Percentiles rank a stretch among this genome's conserved stretches.
Evolutionary conservation across 2,797 vertebrate genomes (phyloP).

Genomic region (Xenops minutus): DNA sequence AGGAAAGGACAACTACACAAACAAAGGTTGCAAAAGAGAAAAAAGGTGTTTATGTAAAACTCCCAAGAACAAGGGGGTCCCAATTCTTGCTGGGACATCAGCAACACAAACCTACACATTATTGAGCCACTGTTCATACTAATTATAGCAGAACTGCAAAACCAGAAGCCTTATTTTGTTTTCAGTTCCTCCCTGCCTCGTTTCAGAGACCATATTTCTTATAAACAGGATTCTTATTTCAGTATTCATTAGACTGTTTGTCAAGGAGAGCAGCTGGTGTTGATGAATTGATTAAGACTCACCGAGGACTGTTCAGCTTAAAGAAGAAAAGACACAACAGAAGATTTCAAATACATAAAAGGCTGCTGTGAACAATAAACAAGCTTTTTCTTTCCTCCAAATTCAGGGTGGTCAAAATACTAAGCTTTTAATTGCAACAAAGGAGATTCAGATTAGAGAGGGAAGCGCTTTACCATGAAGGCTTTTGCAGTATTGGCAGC

Average conservation of each 20-base stretch:
- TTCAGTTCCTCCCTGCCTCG: background rate
- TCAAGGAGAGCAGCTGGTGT: constrained; percentile 26
- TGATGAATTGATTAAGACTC: constrained; percentile 14
- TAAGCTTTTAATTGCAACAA: background rate
- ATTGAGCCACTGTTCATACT: background rate
- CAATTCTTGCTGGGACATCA: background rate
- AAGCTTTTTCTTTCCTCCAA: background rate
- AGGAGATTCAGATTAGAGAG: background rate
- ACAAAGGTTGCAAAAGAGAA: background rate
- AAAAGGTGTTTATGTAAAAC: background rate
- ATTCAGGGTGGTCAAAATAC: background rate
- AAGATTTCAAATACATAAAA: background rate
- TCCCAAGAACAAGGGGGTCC: background rate
- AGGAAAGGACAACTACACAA: background rate
- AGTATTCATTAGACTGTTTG: constrained; percentile 26
- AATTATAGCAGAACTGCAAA: background rate
- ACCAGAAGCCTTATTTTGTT: background rate
- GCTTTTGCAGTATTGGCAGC: background rate
- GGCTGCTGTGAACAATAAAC: background rate
- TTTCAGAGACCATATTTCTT: background rate
- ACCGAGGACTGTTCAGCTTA: background rate
- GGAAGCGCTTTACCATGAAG: background rate
- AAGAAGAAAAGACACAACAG: background rate
- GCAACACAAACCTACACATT: background rate
- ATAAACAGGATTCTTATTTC: constrained; percentile 5